Evolutionary conservation across 1,140 invertebrate species (phyloP), one percentile per base, ranked within the genome.

Genomic region (Phymorhynchus buccinoides): DNA sequence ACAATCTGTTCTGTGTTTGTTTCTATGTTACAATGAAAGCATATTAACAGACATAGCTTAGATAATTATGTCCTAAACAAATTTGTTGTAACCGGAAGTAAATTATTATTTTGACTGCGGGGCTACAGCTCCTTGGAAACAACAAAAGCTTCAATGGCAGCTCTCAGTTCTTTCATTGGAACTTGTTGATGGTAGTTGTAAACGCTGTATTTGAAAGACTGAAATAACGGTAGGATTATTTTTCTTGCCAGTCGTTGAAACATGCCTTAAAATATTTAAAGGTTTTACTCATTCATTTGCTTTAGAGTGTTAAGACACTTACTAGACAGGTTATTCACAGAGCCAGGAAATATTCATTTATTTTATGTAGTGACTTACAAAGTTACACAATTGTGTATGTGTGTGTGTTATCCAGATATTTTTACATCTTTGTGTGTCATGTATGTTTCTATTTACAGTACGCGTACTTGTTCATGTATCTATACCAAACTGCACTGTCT

Each of bases 51-150:
- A n/a, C 4, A 27, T 14, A 66, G 27, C 62, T 75, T 18, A 9
- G 35, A 37, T 71, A 35, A 14, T 7, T 35, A 71, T 37, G 7
- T 71, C 35, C 1, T 35, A 37, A n/a, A n/a, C n/a, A n/a, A n/a
- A 6, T 12, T 71, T 37, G 16, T 18, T 35, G 62, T 66, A 37
- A 84, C 68, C 71, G 83, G 83, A 84, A 77, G 83, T 84, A n/a
- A n/a, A n/a, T n/a, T n/a, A n/a, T n/a, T n/a, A n/a, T n/a, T n/a
- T n/a, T n/a, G n/a, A 37, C 68, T 77, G 73, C 41, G 12, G 48
- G n/a, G 35, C 35, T n/a, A 9, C 30, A 37, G 1, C 41, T 32
- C 77, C 77, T 79, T 79, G 77, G 77, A 79, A 79, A 79, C 77
- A 44, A 41, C 30, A 42, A 52, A 48, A 79, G 32, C 77, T 52